Evolutionary conservation across 2,888 invertebrate genomes (phyloP), one percentile per base, ranked within the genome.

Genomic region (Polymixis lichenea): DNA sequence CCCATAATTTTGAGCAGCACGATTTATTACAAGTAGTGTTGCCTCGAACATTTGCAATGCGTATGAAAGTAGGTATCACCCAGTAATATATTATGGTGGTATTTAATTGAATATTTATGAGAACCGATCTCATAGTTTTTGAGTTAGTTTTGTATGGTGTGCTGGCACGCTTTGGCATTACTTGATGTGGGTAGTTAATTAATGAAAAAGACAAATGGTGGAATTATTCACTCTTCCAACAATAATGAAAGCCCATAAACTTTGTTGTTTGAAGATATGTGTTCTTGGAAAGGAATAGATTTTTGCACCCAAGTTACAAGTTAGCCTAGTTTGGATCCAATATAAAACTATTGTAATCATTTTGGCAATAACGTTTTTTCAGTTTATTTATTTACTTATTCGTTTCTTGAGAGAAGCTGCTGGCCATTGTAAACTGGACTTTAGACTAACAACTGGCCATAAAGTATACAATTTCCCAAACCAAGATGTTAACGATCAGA

Each of bases 51-150:
- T 83, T 86, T 83, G 87, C 87, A 78, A 75, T 85, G 85, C 76
- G 68, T 86, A 87, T 77, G 69, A 78, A 75, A 64, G 66, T 71
- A 73, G 75, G 55, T 70, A 72, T 61, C 67, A 77, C 46, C 13
- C 65, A 51, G 61, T 89, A 88, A 90, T 89, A 87, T 89, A 90
- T 89, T 87, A 89, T 87, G 79, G 82, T 79, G 84, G 86, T 86
- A 82, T 85, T 82, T 77, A 70, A 81, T 86, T 89, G 89, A 91
- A 91, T 91, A 91, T 92, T 87, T 91, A 92, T 92, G 88, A 90
- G 83, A 61, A 65, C 60, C 19, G 43, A 79, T 72, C n/a, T 75
- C 49, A 66, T 77, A 11, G 73, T 77, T 85, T 85, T 82, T 85
- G 68, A 66, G 58, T 62, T 78, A 72, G 78, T 65, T 73, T 51